Conservation (phyloP, 2,797 vertebrate species). For the Silurus aristotelis region DNA sequence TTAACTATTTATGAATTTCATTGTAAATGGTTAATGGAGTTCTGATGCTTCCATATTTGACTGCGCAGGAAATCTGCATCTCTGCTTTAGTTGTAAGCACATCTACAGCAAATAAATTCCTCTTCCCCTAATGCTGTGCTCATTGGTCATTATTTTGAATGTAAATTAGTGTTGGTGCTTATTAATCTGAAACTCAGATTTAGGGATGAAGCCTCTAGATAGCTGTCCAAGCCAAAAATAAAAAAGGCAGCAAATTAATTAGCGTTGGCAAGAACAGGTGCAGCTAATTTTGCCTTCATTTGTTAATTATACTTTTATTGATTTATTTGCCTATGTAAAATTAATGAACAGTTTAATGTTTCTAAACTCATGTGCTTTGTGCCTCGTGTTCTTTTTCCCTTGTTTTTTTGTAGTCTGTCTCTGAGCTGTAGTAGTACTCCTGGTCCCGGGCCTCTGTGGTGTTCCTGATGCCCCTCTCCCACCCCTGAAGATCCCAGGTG, state of each 20-base stretch:
- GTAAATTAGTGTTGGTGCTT: no score
- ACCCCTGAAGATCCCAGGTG: slow-evolving; percentile 76
- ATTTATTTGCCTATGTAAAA: neutral
- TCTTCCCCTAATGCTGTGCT: neutral
- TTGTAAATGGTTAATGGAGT: neutral
- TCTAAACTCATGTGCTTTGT: neutral
- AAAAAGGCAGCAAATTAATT: neutral
- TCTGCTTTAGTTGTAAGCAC: no score
- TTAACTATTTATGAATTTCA: neutral
- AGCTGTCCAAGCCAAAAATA: neutral
- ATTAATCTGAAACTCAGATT: neutral
- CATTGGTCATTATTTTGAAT: neutral
- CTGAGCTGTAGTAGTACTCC: slow-evolving; percentile 83
- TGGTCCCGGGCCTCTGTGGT: slow-evolving; percentile 75
- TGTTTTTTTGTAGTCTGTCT: slow-evolving; percentile 67
- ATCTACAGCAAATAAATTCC: no score
- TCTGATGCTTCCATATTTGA: no score
- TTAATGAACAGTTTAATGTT: neutral
- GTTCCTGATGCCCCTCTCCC: slow-evolving; percentile 75
- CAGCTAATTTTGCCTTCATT: neutral
- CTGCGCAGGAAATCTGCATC: no score
- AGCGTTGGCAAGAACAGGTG: neutral
- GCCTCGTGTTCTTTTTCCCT: neutral
- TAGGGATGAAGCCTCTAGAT: neutral
- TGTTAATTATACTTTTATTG: neutral